Base-by-base conservation (phyloP, 2,888 invertebrate genomes). In the Pinctada fucata region DNA sequence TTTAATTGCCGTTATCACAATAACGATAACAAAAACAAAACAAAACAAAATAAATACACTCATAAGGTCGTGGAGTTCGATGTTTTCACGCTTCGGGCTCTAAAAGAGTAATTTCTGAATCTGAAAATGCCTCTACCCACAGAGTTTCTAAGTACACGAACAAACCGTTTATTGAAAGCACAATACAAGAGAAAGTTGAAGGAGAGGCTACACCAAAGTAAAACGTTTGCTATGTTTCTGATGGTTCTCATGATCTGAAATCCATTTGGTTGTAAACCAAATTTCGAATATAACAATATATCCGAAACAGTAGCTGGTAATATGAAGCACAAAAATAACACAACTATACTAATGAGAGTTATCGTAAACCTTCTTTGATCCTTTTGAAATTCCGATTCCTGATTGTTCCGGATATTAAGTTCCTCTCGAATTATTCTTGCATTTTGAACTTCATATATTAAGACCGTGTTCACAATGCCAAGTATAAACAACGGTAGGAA, bases 181-280 rank as follows among this genome's bases (percentile, higher is more conserved):
- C 91, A 91, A 82, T 90, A 91, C 51, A 91, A 81, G 52, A 91
- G 82, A 76, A 91, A 91, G 76, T 91, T 91, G 5, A 91, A 80
- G 3, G 91, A 89, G 6, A 87, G 81, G 74, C 91, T 90, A 64
- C 88, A 79, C 77, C 85, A 87, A 3, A 91, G 78, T 3, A 91
- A 84, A 31, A 89, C 71, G 80, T 90, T 91, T 73, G 88, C 85
- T 3, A 88, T 79, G 49, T 71, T 81, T 47, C 83, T 82, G 10
- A 86, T 78, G 5, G 81, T 70, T 48, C 70, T 74, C 5, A 66
- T 72, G 50, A 81, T 82, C 2, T 76, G 80, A 4, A 79, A 74
- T 3, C 86, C 86, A 69, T 88, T 86, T 58, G 58, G 58, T 10
- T 6, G 6, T 13, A 58, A 58, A 58, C 13, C 13, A 6, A 58